A percentile compares a stretch with the other conserved stretches of the same genome.
Conservation (phyloP, 2,113 vertebrate genomes). For the Amia ocellicauda region DNA sequence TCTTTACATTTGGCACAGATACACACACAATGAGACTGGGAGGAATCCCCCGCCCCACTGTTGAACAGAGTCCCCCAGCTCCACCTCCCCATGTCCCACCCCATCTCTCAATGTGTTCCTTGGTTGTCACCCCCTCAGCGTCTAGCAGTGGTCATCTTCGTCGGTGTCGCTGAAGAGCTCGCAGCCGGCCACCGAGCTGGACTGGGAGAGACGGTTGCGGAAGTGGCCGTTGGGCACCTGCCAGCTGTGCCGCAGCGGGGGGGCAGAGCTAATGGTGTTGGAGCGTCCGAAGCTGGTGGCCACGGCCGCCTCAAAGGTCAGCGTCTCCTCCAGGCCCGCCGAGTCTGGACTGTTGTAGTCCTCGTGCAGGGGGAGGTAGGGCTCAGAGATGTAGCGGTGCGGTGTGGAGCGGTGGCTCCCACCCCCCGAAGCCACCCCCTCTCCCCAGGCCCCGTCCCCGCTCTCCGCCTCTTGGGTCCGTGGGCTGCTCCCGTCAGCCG, state of each 20-base stretch:
- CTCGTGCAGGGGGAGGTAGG: slow-evolving; percentile 85
- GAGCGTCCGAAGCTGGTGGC: slow-evolving; percentile 85
- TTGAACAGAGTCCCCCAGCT: too few relatives aligned
- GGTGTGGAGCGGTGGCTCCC: slow-evolving; percentile 72
- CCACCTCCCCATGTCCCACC: slow-evolving; percentile 12
- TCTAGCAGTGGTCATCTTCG: slow-evolving; percentile 92
- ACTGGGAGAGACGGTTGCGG: slow-evolving; percentile 72
- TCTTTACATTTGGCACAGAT: slow-evolving; percentile 21
- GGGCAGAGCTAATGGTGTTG: slow-evolving; percentile 86
- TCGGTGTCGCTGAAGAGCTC: slow-evolving; percentile 91
- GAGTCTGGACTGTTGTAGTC: slow-evolving; percentile 75
- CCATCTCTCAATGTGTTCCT: not conserved
- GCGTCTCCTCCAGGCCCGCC: slow-evolving; percentile 78
- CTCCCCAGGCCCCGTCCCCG: slow-evolving; percentile 42
- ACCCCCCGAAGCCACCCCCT: slow-evolving; percentile 55
- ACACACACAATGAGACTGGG: not conserved
- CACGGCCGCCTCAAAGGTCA: slow-evolving; percentile 91
- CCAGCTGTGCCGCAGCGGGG: slow-evolving; percentile 89
- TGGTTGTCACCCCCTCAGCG: not conserved
- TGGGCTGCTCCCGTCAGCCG: slow-evolving; percentile 48
- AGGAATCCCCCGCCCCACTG: not conserved
- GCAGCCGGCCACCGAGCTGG: slow-evolving; percentile 65
- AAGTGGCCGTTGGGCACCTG: slow-evolving; percentile 95
- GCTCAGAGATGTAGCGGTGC: slow-evolving; percentile 93
- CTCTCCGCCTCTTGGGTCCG: slow-evolving; percentile 40